These are phyloP conservation scores for Sciurus niger DNA, from an alignment of 2,113 vertebrate species.

Conservation along the genomic window DNA sequence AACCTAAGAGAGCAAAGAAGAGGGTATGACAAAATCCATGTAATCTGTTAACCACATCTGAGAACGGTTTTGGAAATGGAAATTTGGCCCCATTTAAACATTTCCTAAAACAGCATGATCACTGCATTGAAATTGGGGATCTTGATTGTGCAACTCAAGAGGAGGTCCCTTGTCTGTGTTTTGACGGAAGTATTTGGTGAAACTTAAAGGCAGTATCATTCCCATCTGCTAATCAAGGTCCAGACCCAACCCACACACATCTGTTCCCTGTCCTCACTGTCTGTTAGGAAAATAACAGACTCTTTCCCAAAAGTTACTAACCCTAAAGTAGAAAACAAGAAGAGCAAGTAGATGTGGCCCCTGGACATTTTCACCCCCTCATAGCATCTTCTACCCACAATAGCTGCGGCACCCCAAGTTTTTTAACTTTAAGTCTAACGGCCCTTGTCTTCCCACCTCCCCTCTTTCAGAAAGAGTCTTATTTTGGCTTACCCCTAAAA, in stretches of 20 bases:
- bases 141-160: conserved; percentile 48
- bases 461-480: background rate
- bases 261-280: conserved; percentile 65
- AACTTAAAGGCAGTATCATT: conserved; percentile 65
- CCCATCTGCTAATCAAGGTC: conserved; percentile 64
- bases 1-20: conserved; percentile 40
- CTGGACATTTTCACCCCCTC: background rate
- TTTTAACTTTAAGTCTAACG: conserved; percentile 25
- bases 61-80: conserved; percentile 66
- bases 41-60: conserved; percentile 69
- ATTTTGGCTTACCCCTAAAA: background rate
- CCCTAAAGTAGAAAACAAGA: background rate
- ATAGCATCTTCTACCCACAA: background rate
- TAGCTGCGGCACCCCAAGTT: background rate
- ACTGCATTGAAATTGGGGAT: conserved; percentile 52
- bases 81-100: conserved; percentile 62
- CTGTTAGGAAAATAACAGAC: conserved; percentile 61
- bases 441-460: background rate
- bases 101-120: conserved; percentile 51
- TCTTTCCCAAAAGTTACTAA: conserved; percentile 42
- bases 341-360: background rate
- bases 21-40: conserved; percentile 47
- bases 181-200: conserved; percentile 73
- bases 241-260: conserved; percentile 70
- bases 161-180: conserved; percentile 65